A percentile compares a stretch with the other conserved stretches of the same genome.
Evolutionary conservation across 2,888 invertebrate species (phyloP).

Genomic region (Orthosia gracilis): DNA sequence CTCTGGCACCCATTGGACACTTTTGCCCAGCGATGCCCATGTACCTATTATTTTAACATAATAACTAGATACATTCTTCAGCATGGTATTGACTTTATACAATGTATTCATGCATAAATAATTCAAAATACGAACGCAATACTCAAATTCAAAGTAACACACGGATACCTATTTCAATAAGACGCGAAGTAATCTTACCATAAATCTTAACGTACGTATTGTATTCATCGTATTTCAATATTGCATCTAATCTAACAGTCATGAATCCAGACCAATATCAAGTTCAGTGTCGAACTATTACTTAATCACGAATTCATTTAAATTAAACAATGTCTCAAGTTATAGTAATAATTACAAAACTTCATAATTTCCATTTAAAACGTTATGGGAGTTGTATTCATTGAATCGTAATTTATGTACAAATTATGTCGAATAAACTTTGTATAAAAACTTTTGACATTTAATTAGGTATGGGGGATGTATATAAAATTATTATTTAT

Average conservation of each 20-base stretch:
- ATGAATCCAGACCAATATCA: neutral
- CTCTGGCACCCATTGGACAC: too few species aligned
- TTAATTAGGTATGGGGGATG: constrained; percentile 22
- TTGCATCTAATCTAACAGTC: neutral
- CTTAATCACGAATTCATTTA: constrained; percentile 20
- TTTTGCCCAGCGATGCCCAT: too few species aligned
- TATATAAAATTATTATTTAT: too few species aligned
- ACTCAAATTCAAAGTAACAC: neutral
- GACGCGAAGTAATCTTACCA: too few species aligned
- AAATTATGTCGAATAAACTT: constrained; percentile 32
- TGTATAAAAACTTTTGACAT: constrained; percentile 32
- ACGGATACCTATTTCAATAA: neutral
- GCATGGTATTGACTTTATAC: neutral
- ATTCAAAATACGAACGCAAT: neutral
- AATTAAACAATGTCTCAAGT: constrained; percentile 15
- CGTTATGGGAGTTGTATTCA: constrained; percentile 23
- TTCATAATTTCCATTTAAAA: constrained; percentile 38
- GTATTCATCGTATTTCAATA: neutral
- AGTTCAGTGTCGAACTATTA: constrained; percentile 15
- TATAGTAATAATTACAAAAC: constrained; percentile 38
- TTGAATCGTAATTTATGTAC: constrained; percentile 24
- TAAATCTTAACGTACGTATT: neutral
- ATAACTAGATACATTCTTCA: neutral
- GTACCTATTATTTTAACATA: too few species aligned
- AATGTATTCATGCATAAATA: neutral